These are phyloP conservation scores for Anniella stebbinsi DNA, from an alignment of 2,797 vertebrate species.

Conservation along the genomic window DNA sequence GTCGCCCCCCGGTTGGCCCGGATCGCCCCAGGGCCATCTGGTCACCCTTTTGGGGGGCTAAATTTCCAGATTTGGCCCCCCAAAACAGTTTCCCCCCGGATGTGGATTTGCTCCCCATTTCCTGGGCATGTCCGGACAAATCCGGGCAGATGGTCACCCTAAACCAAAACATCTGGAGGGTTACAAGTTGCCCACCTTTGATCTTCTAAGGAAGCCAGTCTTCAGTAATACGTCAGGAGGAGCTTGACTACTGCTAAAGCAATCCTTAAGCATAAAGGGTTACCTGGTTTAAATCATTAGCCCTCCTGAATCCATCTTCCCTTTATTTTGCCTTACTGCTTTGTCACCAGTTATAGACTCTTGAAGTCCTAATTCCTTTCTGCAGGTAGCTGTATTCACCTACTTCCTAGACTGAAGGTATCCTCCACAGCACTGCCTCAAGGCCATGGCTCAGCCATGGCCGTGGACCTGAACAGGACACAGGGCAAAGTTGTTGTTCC, in stretches of 20 bases:
- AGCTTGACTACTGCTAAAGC: not conserved
- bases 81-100: too few relatives aligned
- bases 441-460: not conserved
- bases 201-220: not conserved
- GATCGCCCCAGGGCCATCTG: too few relatives aligned
- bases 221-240: not conserved
- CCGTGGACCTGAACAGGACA: not conserved
- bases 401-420: not conserved
- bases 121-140: too few relatives aligned
- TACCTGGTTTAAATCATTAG: not conserved
- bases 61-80: too few relatives aligned
- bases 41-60: too few relatives aligned
- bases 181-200: too few relatives aligned
- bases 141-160: too few relatives aligned
- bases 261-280: not conserved
- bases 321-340: not conserved
- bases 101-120: too few relatives aligned
- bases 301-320: not conserved
- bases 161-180: too few relatives aligned
- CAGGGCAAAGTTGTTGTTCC: slow-evolving; percentile 39
- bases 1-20: too few relatives aligned
- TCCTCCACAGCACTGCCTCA: not conserved
- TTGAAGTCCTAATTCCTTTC: not conserved
- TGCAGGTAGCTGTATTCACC: not conserved
- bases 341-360: not conserved